Evolutionary conservation across 2,888 invertebrate species (phyloP).

Genomic region (Lordiphosa andalusiaca): DNA sequence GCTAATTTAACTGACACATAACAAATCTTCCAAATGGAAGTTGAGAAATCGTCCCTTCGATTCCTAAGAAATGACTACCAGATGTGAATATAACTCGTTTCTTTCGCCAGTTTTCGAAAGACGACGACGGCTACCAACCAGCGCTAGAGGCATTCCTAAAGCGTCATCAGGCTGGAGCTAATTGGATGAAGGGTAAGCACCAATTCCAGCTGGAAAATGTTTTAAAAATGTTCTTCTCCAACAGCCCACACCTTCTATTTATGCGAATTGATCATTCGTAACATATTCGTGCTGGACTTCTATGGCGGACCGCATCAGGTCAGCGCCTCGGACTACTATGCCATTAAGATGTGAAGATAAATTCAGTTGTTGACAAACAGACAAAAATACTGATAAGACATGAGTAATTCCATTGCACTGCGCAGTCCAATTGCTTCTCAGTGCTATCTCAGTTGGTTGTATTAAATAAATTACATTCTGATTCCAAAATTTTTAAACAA

Average conservation of each 20-base stretch:
- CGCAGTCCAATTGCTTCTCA: not conserved
- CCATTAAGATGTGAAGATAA: slow-evolving; percentile 26
- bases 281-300: slow-evolving; percentile 88
- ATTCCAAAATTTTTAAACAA: not conserved
- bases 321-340: slow-evolving; percentile 49
- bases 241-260: slow-evolving; percentile 90
- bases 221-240: slow-evolving; percentile 57
- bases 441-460: not conserved
- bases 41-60: too few species aligned
- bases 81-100: not conserved
- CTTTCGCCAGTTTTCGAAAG: slow-evolving; percentile 50
- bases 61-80: too few species aligned
- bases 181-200: slow-evolving; percentile 71
- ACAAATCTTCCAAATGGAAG: too few species aligned
- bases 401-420: not conserved
- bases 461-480: slow-evolving; percentile 8
- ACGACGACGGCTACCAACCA: slow-evolving; percentile 48
- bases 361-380: not conserved
- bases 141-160: slow-evolving; percentile 63
- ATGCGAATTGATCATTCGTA: slow-evolving; percentile 87
- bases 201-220: not conserved
- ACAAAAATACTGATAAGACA: slow-evolving; percentile 2
- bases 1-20: too few species aligned
- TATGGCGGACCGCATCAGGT: slow-evolving; percentile 87
- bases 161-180: slow-evolving; percentile 77